These are phyloP conservation scores for Phrynocephalus vlangalii DNA, from an alignment of 2,797 vertebrate genomes.

Conservation along the genomic window DNA sequence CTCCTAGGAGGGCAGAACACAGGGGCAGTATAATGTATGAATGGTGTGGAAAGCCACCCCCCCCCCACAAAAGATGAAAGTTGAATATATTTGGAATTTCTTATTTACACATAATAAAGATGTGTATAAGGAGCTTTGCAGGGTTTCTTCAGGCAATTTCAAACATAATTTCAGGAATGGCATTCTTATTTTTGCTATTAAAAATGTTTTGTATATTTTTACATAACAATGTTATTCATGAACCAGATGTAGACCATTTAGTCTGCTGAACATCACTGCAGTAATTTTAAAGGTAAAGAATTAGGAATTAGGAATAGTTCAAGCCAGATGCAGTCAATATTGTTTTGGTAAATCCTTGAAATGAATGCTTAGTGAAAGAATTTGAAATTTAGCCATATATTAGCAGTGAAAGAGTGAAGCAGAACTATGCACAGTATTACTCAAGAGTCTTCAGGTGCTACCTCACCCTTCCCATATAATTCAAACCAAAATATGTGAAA, in stretches of 20 bases:
- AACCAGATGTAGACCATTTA: constrained; percentile 25
- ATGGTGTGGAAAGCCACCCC: background rate
- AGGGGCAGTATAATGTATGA: rapidly evolving
- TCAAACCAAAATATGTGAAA: constrained; percentile 31
- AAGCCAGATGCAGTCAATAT: constrained; percentile 1
- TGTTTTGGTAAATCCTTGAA: constrained; percentile 3
- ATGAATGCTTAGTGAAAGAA: background rate
- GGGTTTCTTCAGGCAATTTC: constrained; percentile 12
- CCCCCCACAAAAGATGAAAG: background rate
- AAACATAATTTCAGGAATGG: constrained; percentile 6
- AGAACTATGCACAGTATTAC: background rate
- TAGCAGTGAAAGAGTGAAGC: background rate
- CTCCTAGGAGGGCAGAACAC: background rate
- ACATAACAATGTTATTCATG: constrained; percentile 16
- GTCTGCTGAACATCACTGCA: constrained; percentile 12
- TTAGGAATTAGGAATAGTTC: constrained; percentile 16
- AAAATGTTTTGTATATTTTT: background rate
- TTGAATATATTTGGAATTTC: constrained; percentile 8
- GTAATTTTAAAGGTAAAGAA: background rate
- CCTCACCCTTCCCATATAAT: background rate
- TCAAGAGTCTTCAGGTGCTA: constrained; percentile 8
- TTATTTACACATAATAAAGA: constrained; percentile 8
- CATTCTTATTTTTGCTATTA: constrained; percentile 26
- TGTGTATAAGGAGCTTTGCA: constrained; percentile 5
- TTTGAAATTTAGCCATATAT: constrained; percentile 11